Conservation (phyloP, 1,140 invertebrate species). For the Saccostrea cuccullata region DNA sequence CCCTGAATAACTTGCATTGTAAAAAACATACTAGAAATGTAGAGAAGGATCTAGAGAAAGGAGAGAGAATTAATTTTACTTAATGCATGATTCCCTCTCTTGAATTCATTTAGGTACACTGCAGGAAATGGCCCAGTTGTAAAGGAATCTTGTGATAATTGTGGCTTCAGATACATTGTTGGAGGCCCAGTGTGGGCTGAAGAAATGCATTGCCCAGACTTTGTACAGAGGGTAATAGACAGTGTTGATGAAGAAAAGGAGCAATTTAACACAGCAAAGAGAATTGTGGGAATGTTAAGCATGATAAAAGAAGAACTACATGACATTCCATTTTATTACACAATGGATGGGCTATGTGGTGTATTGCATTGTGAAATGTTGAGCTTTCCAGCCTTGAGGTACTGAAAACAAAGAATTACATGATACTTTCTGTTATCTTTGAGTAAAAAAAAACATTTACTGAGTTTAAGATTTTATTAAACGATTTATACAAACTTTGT, state of each 20-base stretch:
- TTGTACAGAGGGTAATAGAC: slow-evolving; percentile 83
- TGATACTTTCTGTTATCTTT: too few species aligned
- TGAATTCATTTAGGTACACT: slow-evolving; percentile 10
- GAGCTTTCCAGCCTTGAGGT: not conserved
- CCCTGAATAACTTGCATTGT: too few species aligned
- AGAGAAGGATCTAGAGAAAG: not conserved
- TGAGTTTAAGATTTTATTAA: too few species aligned
- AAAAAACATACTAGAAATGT: not conserved
- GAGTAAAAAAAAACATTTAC: too few species aligned
- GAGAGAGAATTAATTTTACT: not conserved
- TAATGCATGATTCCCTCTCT: not conserved
- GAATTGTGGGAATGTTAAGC: slow-evolving; percentile 84
- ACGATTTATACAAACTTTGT: not conserved
- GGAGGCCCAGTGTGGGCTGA: slow-evolving; percentile 97
- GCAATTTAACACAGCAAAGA: slow-evolving; percentile 83
- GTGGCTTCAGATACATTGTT: slow-evolving; percentile 87
- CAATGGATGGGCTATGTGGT: slow-evolving; percentile 83
- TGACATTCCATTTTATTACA: slow-evolving; percentile 93
- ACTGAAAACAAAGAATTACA: not conserved
- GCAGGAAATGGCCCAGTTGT: not conserved
- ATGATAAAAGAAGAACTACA: slow-evolving; percentile 85
- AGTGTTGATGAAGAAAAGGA: slow-evolving; percentile 70
- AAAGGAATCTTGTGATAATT: slow-evolving; percentile 86
- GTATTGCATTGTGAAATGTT: slow-evolving; percentile 81
- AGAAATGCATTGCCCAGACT: slow-evolving; percentile 88